Evolutionary conservation across 2,888 invertebrate species (phyloP).

Genomic region (Sicus ferrugineus): DNA sequence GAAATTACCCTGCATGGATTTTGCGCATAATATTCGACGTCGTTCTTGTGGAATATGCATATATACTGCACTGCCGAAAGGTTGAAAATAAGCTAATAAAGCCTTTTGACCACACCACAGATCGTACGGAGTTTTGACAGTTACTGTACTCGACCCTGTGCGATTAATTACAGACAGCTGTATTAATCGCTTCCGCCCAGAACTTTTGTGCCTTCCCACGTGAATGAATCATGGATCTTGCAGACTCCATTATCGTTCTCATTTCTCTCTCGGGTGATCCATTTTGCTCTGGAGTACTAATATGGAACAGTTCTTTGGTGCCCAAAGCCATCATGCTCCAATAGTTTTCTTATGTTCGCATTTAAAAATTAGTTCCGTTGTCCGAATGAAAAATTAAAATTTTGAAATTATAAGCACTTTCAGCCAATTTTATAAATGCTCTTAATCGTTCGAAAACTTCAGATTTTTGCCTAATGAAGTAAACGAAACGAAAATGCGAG

Average conservation of each 20-base stretch:
- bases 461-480: slow-evolving; percentile 41
- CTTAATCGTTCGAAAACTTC: slow-evolving; percentile 35
- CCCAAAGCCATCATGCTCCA: slow-evolving; percentile 44
- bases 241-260: slow-evolving; percentile 53
- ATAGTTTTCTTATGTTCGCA: slow-evolving; percentile 42
- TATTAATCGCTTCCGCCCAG: slow-evolving; percentile 60
- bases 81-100: slow-evolving; percentile 36
- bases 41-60: slow-evolving; percentile 56
- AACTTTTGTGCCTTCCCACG: slow-evolving; percentile 43
- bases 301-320: slow-evolving; percentile 48
- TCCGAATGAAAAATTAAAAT: slow-evolving; percentile 46
- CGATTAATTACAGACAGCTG: slow-evolving; percentile 53
- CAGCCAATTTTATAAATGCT: slow-evolving; percentile 39
- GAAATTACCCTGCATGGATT: slow-evolving; percentile 42
- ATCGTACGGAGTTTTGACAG: slow-evolving; percentile 46
- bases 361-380: slow-evolving; percentile 48
- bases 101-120: slow-evolving; percentile 38
- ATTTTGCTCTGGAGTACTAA: slow-evolving; percentile 59
- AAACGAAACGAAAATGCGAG: slow-evolving; percentile 39
- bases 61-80: slow-evolving; percentile 57
- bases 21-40: slow-evolving; percentile 53
- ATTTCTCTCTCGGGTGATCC: slow-evolving; percentile 56
- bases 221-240: slow-evolving; percentile 44
- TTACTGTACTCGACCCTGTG: slow-evolving; percentile 43
- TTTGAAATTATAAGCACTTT: slow-evolving; percentile 43